Base-by-base conservation (phyloP, 2,888 invertebrate species). In the Ophion ventricosus region DNA sequence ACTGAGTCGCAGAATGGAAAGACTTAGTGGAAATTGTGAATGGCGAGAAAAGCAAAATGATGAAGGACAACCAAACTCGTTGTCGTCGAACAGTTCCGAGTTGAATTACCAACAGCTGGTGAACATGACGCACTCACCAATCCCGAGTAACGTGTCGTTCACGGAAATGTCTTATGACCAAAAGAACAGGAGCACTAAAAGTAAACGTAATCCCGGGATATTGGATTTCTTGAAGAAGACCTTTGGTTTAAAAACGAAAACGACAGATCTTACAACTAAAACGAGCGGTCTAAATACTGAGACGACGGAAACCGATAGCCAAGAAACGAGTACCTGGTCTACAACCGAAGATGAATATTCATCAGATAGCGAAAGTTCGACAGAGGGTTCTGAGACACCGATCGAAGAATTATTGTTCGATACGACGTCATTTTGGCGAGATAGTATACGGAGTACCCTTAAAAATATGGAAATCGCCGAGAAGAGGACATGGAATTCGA, bases 151-250 rank as follows among this genome's bases (percentile, higher is more conserved):
- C 40, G 66, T 43, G 20, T 69, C 54, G 17, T 1, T 56, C 20
- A 70, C 54, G 4, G 17, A 59, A 35, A 20, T 20, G 23, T 23
- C 63, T 11, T 11, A 17, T n/a, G 29, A 66, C 5, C 56, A 23
- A 23, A 72, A 10, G 20, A 23, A 17, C 20, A 14, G 20, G n/a
- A 59, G 43, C 17, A 56, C 56, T 1, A 80, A 86, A 25, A 35
- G 57, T 5, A 82, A 84, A 35, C 56, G 84, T 26, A 86, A 86
- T 79, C 80, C 77, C 29, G 84, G 84, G 23, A 83, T 86, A 70
- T 69, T 83, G 26, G 82, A 84, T 35, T 86, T 86, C 10, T 23
- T 86, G 20, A 72, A 86, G 72, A 86, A 85, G 69, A 77, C 86
- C 7, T 82, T 86, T 61, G 79, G 85, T 3, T 59, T 72, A 2